Percentiles rank a stretch among this genome's conserved stretches.
Evolutionary conservation across 2,113 vertebrate genomes (phyloP).

Genomic region (Zosterops borbonicus): DNA sequence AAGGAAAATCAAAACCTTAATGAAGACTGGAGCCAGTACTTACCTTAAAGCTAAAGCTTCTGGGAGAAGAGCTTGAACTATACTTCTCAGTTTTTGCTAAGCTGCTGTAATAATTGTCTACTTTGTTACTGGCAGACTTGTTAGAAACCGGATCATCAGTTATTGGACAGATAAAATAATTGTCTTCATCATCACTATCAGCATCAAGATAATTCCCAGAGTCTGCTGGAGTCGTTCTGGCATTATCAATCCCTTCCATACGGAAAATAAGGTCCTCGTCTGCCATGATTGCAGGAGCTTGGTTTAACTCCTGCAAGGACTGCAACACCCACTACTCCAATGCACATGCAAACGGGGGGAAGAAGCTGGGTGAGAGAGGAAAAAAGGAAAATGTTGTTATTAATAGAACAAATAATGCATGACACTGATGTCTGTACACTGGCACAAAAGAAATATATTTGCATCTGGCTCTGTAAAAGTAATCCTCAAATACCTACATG

Average conservation of each 20-base stretch:
- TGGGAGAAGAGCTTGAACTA: constrained; percentile 79
- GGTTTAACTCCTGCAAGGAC: background rate
- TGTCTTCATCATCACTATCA: constrained; percentile 86
- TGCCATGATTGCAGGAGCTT: constrained; percentile 74
- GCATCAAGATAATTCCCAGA: constrained; percentile 63
- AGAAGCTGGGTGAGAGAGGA: background rate
- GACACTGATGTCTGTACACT: background rate
- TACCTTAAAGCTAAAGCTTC: constrained; percentile 83
- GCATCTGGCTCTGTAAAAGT: background rate
- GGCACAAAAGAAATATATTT: background rate
- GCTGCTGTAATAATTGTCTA: constrained; percentile 75
- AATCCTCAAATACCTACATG: background rate
- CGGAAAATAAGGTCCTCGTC: constrained; percentile 95
- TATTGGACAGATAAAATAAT: constrained; percentile 86
- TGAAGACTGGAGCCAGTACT: constrained; percentile 3
- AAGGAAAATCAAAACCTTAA: background rate
- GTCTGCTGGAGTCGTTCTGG: background rate
- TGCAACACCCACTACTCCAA: constrained; percentile 48
- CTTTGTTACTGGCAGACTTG: constrained; percentile 65
- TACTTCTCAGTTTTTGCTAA: constrained; percentile 70
- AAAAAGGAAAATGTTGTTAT: background rate
- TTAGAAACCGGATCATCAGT: constrained; percentile 80
- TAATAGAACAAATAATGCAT: background rate
- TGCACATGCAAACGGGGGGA: background rate
- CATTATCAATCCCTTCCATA: constrained; percentile 88